A percentile compares a stretch with the other conserved stretches of the same genome.
phyloP scores from a whole-genome alignment of 2,113 vertebrate genomes.

The Empidonax alnorum region DNA sequence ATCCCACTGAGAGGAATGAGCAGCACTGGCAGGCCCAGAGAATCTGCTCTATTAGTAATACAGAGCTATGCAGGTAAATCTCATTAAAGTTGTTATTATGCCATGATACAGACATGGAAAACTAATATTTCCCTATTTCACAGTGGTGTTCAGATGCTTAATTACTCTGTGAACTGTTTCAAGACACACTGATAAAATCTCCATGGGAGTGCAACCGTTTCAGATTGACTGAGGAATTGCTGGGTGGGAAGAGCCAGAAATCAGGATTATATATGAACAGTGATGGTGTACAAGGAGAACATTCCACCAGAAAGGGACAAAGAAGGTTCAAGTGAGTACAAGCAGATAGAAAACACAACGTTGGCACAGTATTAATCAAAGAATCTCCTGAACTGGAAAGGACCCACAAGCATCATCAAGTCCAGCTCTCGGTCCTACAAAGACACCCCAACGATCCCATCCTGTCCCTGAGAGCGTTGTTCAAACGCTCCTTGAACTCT shows the following conservation, averaged over 20 bases:
- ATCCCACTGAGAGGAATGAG: not conserved
- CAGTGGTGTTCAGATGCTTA: not conserved
- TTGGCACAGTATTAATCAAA: not conserved
- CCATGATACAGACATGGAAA: not conserved
- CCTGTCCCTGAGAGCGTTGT: fast-evolving
- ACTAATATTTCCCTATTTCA: not conserved
- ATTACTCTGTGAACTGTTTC: not conserved
- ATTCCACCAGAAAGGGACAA: not conserved
- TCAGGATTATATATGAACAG: fast-evolving
- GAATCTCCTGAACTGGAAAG: not conserved
- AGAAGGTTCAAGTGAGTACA: not conserved
- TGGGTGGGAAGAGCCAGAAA: not conserved
- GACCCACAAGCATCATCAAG: not conserved
- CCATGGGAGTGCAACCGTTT: not conserved
- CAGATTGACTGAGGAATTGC: not conserved
- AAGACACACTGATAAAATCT: not conserved
- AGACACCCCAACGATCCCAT: not conserved
- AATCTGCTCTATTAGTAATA: not conserved
- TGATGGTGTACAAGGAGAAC: not conserved
- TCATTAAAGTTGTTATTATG: not conserved
- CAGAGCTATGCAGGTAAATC: not conserved
- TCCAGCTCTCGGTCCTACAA: not conserved
- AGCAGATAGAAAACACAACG: not conserved
- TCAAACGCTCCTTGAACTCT: not conserved
- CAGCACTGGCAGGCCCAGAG: not conserved